phyloP scores from a whole-genome alignment of 2,888 invertebrate genomes.

The Iselma pallidipennis region DNA sequence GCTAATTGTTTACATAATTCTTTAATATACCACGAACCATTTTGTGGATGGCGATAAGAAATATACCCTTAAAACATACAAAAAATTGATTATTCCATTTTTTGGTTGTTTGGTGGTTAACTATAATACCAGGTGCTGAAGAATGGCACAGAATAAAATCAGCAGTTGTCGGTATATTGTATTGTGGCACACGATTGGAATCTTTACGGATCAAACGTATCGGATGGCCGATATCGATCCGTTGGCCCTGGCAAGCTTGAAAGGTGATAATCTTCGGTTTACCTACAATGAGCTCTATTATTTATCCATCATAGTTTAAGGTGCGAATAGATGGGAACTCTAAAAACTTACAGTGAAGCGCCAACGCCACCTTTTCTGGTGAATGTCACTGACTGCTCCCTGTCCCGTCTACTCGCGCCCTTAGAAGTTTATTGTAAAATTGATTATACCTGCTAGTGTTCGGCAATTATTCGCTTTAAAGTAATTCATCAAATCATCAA shows the following conservation, averaged over 20 bases:
- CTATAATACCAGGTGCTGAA: neutral
- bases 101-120: too few relatives aligned
- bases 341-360: too few relatives aligned
- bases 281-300: neutral
- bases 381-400: too few relatives aligned
- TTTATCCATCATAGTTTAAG: too few relatives aligned
- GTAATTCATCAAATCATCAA: neutral
- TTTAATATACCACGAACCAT: neutral
- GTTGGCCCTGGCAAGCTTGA: neutral
- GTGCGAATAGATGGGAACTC: too few relatives aligned
- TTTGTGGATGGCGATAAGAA: neutral
- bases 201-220: neutral
- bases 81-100: neutral
- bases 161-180: neutral
- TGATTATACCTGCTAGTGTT: neutral
- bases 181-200: neutral
- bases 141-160: neutral
- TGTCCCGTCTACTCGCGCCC: too few relatives aligned
- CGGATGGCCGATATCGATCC: neutral
- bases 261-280: neutral
- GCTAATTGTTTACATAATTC: neutral
- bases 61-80: neutral
- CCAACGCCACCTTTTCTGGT: too few relatives aligned
- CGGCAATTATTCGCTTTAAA: neutral
- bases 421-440: too few relatives aligned